Base-by-base conservation (phyloP, 2,888 invertebrate species). In the Coelinius sp. region DNA sequence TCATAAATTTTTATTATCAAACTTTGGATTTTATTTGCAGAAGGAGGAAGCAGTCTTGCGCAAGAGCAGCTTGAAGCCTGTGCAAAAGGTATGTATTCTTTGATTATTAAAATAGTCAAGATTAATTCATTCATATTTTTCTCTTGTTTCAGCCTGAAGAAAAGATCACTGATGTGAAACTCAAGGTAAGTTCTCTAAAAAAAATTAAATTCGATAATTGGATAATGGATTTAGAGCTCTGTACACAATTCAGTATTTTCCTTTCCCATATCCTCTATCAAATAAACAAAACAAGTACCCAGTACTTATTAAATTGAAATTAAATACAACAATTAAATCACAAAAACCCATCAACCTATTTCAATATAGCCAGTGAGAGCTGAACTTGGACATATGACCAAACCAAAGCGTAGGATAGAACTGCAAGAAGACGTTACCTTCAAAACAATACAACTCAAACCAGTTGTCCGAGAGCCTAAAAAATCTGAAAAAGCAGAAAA, bases 371-470 rank as follows among this genome's bases (percentile, higher is more conserved):
- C 81, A 80, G 82, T 78, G 79, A 83, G 84, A 77, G 73, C 75
- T 68, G 84, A 82, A 73, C 82, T 83, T 72, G 70, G 81, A 77
- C 85, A 85, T 76, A 82, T 83, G 77, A 89, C 83, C 76, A 89
- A 89, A 81, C 83, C 80, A 76, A 87, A 87, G 81, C 89, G 90
- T 77, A 86, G 87, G 75, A 89, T 82, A 85, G 87, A 82, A 83
- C 89, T 84, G 80, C 76, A 79, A 83, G 89, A 89, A 77, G 85
- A 88, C 80, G 91, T 91, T 84, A 90, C 88, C 82, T 92, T 92
- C 87, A 87, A 91, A 82, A 88, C 88, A 77, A 87, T 92, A 78
- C 90, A 91, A 84, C 90, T 92, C 82, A 92, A 92, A 88, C 92
- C 92, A 63, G 89, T 90, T 77, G 82, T 84, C 76, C 88, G 87